phyloP scores from a whole-genome alignment of 2,113 vertebrate species.

The Nerophis lumbriciformis region DNA sequence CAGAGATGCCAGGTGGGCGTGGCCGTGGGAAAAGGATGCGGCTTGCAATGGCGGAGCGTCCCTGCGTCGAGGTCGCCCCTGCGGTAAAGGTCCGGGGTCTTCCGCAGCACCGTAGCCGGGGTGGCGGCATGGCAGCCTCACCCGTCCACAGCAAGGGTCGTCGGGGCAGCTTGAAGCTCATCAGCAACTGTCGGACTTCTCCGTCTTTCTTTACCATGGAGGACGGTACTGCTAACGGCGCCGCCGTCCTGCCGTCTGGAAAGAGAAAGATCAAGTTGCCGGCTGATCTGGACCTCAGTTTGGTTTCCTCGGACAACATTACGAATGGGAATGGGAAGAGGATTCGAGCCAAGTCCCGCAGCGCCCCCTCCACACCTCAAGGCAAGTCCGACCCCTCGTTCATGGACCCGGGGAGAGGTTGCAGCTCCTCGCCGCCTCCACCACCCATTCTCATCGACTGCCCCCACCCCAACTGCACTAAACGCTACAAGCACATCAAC shows the following conservation, averaged over 20 bases:
- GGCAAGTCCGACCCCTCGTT: slow-evolving; percentile 86
- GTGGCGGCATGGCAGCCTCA: slow-evolving; percentile 75
- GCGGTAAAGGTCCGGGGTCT: slow-evolving; percentile 83
- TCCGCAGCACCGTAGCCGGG: slow-evolving; percentile 84
- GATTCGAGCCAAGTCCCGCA: slow-evolving; percentile 90
- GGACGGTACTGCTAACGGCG: slow-evolving; percentile 77
- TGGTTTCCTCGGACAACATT: slow-evolving; percentile 79
- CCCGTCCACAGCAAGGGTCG: slow-evolving; percentile 82
- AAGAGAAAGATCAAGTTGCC: slow-evolving; percentile 92
- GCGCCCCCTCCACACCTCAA: slow-evolving; percentile 91
- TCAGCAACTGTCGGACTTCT: slow-evolving; percentile 77
- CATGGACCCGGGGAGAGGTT: slow-evolving; percentile 86
- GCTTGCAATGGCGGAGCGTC: slow-evolving; percentile 73
- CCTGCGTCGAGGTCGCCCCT: slow-evolving; percentile 75
- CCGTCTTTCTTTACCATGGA: slow-evolving; percentile 87
- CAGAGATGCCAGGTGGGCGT: slow-evolving; percentile 88
- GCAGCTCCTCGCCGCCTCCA: slow-evolving; percentile 75
- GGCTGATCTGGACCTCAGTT: slow-evolving; percentile 87
- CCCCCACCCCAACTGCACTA: slow-evolving; percentile 98
- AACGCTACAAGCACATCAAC: slow-evolving; percentile 99
- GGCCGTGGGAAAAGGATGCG: slow-evolving; percentile 90
- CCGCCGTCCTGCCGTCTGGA: slow-evolving; percentile 72
- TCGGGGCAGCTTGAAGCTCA: slow-evolving; percentile 87
- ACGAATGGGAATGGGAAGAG: slow-evolving; percentile 91
- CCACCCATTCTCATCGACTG: slow-evolving; percentile 95